These are phyloP conservation scores for Drosophila niveifrons DNA, from an alignment of 2,888 invertebrate genomes.

Conservation along the genomic window DNA sequence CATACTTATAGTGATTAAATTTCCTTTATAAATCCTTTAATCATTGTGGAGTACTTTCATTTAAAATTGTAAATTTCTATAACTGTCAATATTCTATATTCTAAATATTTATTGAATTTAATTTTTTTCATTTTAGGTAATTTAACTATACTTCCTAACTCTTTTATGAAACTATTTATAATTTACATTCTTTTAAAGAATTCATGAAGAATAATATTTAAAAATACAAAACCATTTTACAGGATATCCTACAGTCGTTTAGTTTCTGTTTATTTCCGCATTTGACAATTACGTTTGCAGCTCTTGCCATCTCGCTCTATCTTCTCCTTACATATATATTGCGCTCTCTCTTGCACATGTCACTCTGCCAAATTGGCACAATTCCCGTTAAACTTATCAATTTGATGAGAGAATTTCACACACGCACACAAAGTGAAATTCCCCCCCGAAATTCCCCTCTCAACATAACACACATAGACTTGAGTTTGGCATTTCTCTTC, in stretches of 20 bases:
- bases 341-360: background rate
- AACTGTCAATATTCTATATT: no score
- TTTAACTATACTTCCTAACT: background rate
- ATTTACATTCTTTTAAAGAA: no score
- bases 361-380: constrained; percentile 73
- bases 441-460: background rate
- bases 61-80: no score
- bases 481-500: constrained; percentile 49
- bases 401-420: constrained; percentile 66
- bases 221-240: background rate
- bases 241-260: constrained; percentile 3
- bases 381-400: constrained; percentile 80
- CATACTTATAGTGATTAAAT: no score
- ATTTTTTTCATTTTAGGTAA: no score
- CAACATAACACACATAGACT: background rate
- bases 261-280: constrained; percentile 19
- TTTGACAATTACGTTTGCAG: constrained; percentile 63
- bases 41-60: no score
- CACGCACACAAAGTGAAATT: constrained; percentile 22
- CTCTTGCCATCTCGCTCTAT: background rate
- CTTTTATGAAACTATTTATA: no score
- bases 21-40: no score
- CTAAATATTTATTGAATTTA: no score
- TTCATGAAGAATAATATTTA: no score
- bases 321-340: background rate